Conservation (phyloP, 2,113 vertebrate species). For the Cichladusa arquata region DNA sequence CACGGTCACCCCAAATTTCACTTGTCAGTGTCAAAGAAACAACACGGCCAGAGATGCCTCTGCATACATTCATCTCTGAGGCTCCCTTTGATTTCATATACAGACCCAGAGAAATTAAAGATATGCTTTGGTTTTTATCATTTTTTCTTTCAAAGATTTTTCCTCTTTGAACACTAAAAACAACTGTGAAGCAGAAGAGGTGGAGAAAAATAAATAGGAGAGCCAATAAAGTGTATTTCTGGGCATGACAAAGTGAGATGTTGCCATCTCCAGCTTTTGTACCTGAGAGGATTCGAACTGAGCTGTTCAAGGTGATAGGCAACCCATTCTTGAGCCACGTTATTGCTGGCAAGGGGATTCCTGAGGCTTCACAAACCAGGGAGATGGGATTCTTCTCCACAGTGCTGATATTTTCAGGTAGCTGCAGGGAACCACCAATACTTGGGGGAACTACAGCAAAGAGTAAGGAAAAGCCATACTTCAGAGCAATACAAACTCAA, state of each 20-base stretch:
- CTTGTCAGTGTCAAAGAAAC: background rate
- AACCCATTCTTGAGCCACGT: constrained; percentile 88
- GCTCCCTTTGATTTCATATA: background rate
- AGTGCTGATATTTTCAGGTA: constrained; percentile 86
- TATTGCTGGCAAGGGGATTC: constrained; percentile 88
- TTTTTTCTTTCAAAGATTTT: background rate
- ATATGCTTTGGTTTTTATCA: background rate
- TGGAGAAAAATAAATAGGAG: background rate
- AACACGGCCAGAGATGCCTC: background rate
- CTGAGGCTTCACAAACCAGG: constrained; percentile 88
- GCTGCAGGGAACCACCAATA: constrained; percentile 75
- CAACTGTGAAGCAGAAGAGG: background rate
- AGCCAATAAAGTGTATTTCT: background rate
- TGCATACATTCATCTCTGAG: background rate
- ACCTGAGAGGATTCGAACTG: constrained; percentile 88
- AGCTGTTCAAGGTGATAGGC: constrained; percentile 76
- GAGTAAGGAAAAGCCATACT: background rate
- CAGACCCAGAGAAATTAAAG: background rate
- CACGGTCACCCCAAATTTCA: background rate
- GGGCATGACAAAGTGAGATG: background rate
- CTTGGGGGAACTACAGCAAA: constrained; percentile 82
- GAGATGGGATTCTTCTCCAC: constrained; percentile 89
- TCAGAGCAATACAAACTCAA: background rate
- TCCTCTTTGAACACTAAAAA: background rate
- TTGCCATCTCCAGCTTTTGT: background rate